These are phyloP conservation scores for Gymnodraco acuticeps DNA, from an alignment of 2,797 vertebrate species.

Conservation along the genomic window DNA sequence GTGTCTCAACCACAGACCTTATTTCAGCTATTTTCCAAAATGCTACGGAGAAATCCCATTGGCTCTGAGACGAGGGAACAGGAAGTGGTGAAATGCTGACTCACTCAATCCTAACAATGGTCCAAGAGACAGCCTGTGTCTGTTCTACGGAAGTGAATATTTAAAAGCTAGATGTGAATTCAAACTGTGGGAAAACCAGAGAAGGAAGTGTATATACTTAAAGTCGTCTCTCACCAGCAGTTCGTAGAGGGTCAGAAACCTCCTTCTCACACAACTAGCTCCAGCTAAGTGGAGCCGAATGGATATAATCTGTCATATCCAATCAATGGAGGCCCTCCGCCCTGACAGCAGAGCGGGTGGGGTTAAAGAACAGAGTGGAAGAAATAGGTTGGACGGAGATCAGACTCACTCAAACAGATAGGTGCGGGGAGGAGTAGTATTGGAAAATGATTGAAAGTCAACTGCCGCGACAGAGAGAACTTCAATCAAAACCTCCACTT, in stretches of 20 bases:
- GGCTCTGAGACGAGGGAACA: no score
- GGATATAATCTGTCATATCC: conserved; percentile 67
- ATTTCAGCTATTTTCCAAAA: no score
- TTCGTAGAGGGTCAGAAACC: conserved; percentile 56
- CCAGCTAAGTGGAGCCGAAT: conserved; percentile 51
- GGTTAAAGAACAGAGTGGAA: conserved; percentile 41
- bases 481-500: conserved; percentile 67
- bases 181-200: no score
- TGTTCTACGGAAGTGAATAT: no score
- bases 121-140: no score
- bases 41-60: no score
- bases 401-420: conserved; percentile 10
- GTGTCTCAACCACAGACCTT: no score
- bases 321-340: conserved; percentile 53
- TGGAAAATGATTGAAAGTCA: conserved; percentile 61
- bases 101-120: no score
- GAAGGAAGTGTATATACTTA: no score
- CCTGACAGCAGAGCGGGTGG: conserved; percentile 42
- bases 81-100: no score
- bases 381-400: conserved; percentile 40
- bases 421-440: neutral
- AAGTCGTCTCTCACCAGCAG: conserved; percentile 44
- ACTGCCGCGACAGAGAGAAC: conserved; percentile 56
- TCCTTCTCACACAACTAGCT: conserved; percentile 25
- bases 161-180: no score